These are phyloP conservation scores for Lichenostomus cassidix DNA, from an alignment of 2,113 vertebrate species.

Conservation along the genomic window DNA sequence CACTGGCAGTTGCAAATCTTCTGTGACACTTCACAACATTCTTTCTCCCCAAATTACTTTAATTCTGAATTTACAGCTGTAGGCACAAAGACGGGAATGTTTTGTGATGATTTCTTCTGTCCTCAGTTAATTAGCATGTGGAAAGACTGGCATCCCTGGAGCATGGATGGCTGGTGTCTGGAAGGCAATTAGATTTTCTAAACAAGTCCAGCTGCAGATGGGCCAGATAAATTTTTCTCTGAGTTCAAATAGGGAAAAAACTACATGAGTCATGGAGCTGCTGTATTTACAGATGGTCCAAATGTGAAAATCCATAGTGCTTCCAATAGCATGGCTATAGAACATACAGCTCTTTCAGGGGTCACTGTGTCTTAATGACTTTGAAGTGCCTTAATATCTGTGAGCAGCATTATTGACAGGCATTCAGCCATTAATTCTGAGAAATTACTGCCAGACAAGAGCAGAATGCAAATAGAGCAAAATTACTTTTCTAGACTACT, in stretches of 20 bases:
- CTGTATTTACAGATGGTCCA: constrained; percentile 36
- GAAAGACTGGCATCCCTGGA: constrained; percentile 32
- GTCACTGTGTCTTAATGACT: background rate
- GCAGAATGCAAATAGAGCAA: background rate
- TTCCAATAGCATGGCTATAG: background rate
- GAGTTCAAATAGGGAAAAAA: constrained; percentile 5
- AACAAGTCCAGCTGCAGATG: constrained; percentile 58
- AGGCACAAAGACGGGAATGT: constrained; percentile 30
- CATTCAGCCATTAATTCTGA: background rate
- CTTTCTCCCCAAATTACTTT: constrained; percentile 44
- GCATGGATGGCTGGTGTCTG: constrained; percentile 26
- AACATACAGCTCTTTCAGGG: background rate
- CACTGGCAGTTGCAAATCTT: constrained; percentile 19
- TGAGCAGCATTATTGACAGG: background rate
- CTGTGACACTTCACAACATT: constrained; percentile 42
- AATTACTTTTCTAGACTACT: background rate
- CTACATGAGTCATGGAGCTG: background rate
- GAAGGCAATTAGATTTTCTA: constrained; percentile 46
- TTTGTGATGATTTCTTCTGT: constrained; percentile 50
- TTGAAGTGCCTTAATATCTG: background rate
- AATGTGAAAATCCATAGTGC: background rate
- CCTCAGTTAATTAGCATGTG: constrained; percentile 48
- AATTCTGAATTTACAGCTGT: constrained; percentile 59
- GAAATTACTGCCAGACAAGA: background rate
- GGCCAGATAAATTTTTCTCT: constrained; percentile 42